Base-by-base conservation (phyloP, 2,888 invertebrate species). In the Abrostola triplasia region DNA sequence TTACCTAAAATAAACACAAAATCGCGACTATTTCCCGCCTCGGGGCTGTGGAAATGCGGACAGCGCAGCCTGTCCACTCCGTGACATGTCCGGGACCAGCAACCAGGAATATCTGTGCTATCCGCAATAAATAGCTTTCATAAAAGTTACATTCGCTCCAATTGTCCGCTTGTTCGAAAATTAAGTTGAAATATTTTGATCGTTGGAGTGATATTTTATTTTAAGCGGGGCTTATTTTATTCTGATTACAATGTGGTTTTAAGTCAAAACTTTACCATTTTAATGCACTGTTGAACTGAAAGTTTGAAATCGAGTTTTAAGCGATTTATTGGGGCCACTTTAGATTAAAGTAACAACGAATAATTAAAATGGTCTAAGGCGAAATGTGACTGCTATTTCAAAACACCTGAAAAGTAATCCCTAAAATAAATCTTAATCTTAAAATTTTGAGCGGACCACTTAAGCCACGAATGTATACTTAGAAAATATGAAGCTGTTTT, bases 1-100 rank as follows among this genome's bases (percentile, higher is more conserved):
- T 79, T 76, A 80, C 85, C 86, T 82, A 82, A 90, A 92, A 92
- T 92, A 92, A 88, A 89, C 87, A 86, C 81, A 80, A 84, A 88
- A 86, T 87, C 80, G 79, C 77, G 69, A 84, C 86, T 86, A 88
- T 90, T 90, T 88, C 80, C 87, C 85, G 84, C 83, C 73, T 77
- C 82, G 77, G 73, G 79, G 80, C 76, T 81, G 83, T 85, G 86
- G 88, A 88, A 87, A 86, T 84, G 88, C 80, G 86, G 90, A 82
- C 86, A 80, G 83, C 73, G 73, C 79, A 77, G 82, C 69, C 87
- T 83, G 88, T 87, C 88, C 84, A 75, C 83, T 76, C 64, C 59
- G 84, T 88, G 89, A 90, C 89, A 88, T 77, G 81, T 87, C 86
- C 87, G 85, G 84, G 44, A 24, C 44, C 44, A 13, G 70, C 79